Base-by-base conservation (phyloP, 2,888 invertebrate species). In the Bimastos eiseni region DNA sequence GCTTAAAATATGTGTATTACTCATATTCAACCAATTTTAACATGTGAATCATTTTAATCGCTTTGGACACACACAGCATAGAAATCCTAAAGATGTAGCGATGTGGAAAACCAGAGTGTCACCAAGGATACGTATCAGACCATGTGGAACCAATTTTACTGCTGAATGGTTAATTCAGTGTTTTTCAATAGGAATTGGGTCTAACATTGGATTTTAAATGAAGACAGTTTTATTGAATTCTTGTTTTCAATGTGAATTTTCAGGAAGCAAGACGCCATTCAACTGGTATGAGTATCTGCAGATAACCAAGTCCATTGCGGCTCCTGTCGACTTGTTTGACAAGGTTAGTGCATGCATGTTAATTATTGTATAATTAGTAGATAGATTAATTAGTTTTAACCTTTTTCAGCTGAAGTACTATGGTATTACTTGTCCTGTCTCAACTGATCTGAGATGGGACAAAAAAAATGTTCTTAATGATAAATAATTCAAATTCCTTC, bases 291-390 rank as follows among this genome's bases (percentile, higher is more conserved):
- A 96, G 17, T 98, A 98, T 95, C 95, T 98, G 55, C 96, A 95
- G 91, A 94, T 95, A 90, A 96, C 93, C 96, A 97, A 96, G 91
- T 96, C 97, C 70, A 95, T 96, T 92, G 97, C 98, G 8, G 97
- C 97, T 0, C 97, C 97, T 17, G 96, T 97, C 24, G 96, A 97
- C 93, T 96, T 98, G 91, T 97, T 98, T 95, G 97, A 96, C 95
- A 96, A 96, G 92, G 95, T 95, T 93, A 89, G 88, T 38, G 24
- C 49, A 49, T 19, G 19, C 1, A 21, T 49, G 30, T 70, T 70
- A n/a, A 24, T 49, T 49, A 49, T 49, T 49, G 30, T n/a, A n/a
- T n/a, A 70, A 70, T 30, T 30, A 70, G 70, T 70, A 70, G n/a
- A n/a, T 89, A 13, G 33, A 17, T 30, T 41, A 34, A n/a, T 44